These are phyloP conservation scores for Pipistrellus nathusii DNA, from an alignment of 2,797 vertebrate genomes.

Conservation along the genomic window DNA sequence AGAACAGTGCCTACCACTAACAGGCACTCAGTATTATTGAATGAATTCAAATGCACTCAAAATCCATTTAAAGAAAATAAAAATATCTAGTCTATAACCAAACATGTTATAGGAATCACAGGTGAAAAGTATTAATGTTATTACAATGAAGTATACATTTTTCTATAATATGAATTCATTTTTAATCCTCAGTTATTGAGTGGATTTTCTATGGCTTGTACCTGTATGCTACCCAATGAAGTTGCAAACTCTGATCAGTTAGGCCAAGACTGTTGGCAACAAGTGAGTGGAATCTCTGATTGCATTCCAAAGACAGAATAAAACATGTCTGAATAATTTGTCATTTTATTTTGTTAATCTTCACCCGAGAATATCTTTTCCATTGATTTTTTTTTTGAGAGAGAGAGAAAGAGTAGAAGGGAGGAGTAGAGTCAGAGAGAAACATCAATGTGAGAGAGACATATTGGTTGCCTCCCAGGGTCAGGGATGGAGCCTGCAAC, in stretches of 20 bases:
- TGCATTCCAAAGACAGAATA: conserved; percentile 20
- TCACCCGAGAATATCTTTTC: too few relatives aligned
- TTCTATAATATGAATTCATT: conserved; percentile 23
- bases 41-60: conserved; percentile 12
- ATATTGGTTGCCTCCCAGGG: too few relatives aligned
- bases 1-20: not conserved
- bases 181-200: not conserved
- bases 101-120: not conserved
- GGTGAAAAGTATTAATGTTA: not conserved
- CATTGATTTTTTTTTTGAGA: too few relatives aligned
- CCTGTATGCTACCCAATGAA: not conserved
- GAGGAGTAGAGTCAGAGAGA: too few relatives aligned
- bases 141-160: not conserved
- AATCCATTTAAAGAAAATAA: conserved; percentile 24
- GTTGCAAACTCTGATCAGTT: not conserved
- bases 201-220: not conserved
- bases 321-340: not conserved
- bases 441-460: too few relatives aligned
- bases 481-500: too few relatives aligned
- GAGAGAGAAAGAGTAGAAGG: too few relatives aligned
- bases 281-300: not conserved
- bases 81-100: conserved; percentile 14
- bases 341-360: not conserved
- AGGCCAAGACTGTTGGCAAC: not conserved
- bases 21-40: not conserved